Percentiles rank a stretch among this genome's conserved stretches.
Evolutionary conservation across 2,888 invertebrate genomes (phyloP).

Genomic region (Heteromyza rotundicornis): DNA sequence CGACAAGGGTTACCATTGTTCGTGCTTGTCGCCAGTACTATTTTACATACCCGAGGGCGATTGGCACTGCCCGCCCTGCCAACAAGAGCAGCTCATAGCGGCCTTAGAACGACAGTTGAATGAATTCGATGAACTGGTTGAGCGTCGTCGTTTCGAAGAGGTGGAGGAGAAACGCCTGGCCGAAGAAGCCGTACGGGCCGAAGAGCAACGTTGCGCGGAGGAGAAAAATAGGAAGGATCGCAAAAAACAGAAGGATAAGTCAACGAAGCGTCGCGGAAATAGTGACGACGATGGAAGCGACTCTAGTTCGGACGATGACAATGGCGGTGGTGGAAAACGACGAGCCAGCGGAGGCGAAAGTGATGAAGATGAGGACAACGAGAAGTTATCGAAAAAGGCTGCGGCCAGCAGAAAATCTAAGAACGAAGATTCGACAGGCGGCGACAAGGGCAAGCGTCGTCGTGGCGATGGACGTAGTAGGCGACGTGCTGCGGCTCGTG

Average conservation of each 20-base stretch:
- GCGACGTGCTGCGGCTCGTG: conserved; percentile 44
- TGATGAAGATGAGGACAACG: conserved; percentile 37
- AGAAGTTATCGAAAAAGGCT: conserved; percentile 12
- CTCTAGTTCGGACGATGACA: conserved; percentile 21
- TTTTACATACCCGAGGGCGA: conserved; percentile 95
- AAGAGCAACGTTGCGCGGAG: conserved; percentile 59
- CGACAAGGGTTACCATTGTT: conserved; percentile 97
- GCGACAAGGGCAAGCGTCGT: conserved; percentile 51
- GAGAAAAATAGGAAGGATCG: conserved; percentile 28
- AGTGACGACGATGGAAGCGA: conserved; percentile 18
- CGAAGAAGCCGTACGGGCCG: conserved; percentile 41
- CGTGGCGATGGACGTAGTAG: conserved; percentile 52
- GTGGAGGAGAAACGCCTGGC: conserved; percentile 47
- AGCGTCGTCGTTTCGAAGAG: conserved; percentile 57
- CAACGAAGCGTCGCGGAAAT: conserved; percentile 21
- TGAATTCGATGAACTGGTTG: conserved; percentile 77
- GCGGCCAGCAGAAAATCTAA: conserved; percentile 20
- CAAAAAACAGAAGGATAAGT: conserved; percentile 31
- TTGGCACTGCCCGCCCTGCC: conserved; percentile 98
- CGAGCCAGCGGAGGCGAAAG: conserved; percentile 37
- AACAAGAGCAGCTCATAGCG: conserved; percentile 81
- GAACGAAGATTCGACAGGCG: neutral
- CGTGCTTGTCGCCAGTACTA: conserved; percentile 90
- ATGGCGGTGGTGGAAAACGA: conserved; percentile 35
- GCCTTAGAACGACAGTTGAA: conserved; percentile 77